These are phyloP conservation scores for Apostichopus parvimensis DNA, from an alignment of 35 echinoderm and acorn worm species.

Conservation along the genomic window DNA sequence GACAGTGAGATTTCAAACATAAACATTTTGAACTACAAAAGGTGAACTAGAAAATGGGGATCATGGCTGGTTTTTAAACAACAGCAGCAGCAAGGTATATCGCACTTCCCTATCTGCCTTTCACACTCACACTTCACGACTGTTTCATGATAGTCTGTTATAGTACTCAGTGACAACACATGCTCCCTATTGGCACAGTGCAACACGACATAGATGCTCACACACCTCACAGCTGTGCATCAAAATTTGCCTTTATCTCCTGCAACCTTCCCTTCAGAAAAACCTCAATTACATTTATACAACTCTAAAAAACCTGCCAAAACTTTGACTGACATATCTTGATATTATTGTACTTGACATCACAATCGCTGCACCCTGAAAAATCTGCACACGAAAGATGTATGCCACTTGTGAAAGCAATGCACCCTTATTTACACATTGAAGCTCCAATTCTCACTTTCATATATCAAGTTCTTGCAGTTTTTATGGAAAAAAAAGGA, in stretches of 20 bases:
- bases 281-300: too few relatives aligned
- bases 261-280: neutral
- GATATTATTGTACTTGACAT: neutral
- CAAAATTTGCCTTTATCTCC: neutral
- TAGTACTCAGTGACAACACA: too few relatives aligned
- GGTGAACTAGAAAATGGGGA: too few relatives aligned
- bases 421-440: neutral
- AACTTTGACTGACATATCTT: neutral
- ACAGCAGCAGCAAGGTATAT: too few relatives aligned
- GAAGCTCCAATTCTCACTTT: neutral
- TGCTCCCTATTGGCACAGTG: too few relatives aligned
- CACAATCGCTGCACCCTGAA: neutral
- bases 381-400: neutral
- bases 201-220: neutral
- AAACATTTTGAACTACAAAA: too few relatives aligned
- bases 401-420: neutral
- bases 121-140: too few relatives aligned
- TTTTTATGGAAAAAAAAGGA: neutral
- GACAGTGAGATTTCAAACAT: too few relatives aligned
- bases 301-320: neutral
- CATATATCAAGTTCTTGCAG: too few relatives aligned
- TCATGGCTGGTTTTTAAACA: too few relatives aligned
- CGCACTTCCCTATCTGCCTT: too few relatives aligned
- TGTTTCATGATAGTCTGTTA: too few relatives aligned
- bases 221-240: neutral